These are phyloP conservation scores for Hydrotaea diabolus DNA, from an alignment of 2,888 invertebrate genomes.

Conservation along the genomic window DNA sequence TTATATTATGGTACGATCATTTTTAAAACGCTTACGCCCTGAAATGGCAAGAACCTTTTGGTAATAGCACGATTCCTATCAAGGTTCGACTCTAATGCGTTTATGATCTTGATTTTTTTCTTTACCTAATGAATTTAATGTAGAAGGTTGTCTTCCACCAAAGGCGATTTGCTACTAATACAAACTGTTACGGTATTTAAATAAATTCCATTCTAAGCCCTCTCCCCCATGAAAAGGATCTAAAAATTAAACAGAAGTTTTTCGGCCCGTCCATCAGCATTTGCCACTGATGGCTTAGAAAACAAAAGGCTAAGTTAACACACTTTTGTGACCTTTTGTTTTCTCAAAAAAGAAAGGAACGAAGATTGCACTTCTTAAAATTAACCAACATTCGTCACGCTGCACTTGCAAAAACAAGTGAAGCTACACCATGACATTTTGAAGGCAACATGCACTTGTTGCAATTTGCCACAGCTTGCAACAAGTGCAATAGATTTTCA, in stretches of 20 bases:
- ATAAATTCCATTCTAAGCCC: background rate
- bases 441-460: slow-evolving; percentile 34
- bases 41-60: no score
- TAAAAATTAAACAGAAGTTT: slow-evolving; percentile 19
- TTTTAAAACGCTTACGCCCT: no score
- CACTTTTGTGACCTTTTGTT: background rate
- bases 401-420: slow-evolving; percentile 31
- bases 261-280: background rate
- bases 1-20: no score
- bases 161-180: background rate
- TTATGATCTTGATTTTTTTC: background rate
- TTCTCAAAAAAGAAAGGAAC: background rate
- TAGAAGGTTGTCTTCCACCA: no score
- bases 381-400: slow-evolving; percentile 43
- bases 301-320: background rate
- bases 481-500: slow-evolving; percentile 32
- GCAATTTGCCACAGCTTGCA: background rate
- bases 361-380: slow-evolving; percentile 44
- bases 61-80: no score
- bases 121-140: no score
- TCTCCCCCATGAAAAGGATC: no score
- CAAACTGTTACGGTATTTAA: slow-evolving; percentile 14
- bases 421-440: background rate
- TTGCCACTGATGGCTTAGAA: slow-evolving; percentile 2
- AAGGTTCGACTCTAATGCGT: background rate